Conservation (phyloP, 2,797 vertebrate genomes). For the Mormyrops attenuatus region DNA sequence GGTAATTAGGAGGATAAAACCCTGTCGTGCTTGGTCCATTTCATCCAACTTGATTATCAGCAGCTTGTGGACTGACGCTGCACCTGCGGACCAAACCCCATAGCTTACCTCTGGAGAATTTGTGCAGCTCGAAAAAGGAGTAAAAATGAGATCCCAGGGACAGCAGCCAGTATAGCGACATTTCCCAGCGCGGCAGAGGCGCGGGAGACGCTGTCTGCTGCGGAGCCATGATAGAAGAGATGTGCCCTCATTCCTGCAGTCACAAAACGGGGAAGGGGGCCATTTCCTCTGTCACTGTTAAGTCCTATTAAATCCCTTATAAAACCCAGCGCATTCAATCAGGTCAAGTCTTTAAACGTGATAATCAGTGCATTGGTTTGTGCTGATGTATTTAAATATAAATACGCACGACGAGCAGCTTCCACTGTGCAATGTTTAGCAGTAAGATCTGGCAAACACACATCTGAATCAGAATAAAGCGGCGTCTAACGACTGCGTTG, state of each 20-base stretch:
- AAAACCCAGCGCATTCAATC: not conserved
- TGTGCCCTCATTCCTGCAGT: constrained; percentile 10
- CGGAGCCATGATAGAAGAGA: constrained; percentile 42
- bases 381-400: not conserved
- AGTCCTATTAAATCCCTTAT: not conserved
- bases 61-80: not conserved
- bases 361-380: not conserved
- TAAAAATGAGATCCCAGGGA: constrained; percentile 66
- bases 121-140: constrained; percentile 67
- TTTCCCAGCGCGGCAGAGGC: constrained; percentile 54
- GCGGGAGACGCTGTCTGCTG: constrained; percentile 39
- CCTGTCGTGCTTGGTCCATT: not conserved
- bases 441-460: not conserved
- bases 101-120: constrained; percentile 62
- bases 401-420: not conserved
- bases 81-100: not conserved
- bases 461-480: not conserved
- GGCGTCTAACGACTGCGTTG: not conserved
- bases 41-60: not conserved
- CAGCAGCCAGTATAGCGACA: constrained; percentile 60
- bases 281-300: not conserved
- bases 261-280: not conserved
- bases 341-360: not conserved
- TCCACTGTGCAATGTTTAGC: not conserved
- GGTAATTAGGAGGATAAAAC: not conserved